Evolutionary conservation across 2,888 invertebrate species (phyloP).

Genomic region (Cosmia pyralina): DNA sequence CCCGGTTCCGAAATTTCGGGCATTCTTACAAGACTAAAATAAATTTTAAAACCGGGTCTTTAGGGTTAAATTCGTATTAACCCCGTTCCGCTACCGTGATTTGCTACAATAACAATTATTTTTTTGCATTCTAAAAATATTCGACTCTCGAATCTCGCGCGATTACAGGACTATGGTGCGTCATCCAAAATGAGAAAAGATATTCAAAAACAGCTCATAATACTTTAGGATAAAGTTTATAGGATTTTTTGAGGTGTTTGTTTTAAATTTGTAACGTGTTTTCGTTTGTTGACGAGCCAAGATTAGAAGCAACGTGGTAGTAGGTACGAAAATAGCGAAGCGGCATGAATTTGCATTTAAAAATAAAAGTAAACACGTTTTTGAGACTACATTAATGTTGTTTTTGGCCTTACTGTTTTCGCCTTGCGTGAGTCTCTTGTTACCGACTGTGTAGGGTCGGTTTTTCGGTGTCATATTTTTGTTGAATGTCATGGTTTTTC

Average conservation of each 20-base stretch:
- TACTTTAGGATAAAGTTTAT: conserved; percentile 14
- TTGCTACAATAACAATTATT: conserved; percentile 42
- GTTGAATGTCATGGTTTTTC: neutral
- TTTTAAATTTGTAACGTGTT: conserved; percentile 42
- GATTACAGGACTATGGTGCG: conserved; percentile 19
- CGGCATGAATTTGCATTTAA: conserved; percentile 67
- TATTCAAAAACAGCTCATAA: conserved; percentile 46
- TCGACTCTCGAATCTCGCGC: conserved; percentile 22
- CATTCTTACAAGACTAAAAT: conserved; percentile 16
- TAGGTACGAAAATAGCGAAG: conserved; percentile 66
- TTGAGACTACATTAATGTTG: conserved; percentile 41
- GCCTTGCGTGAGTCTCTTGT: conserved; percentile 16
- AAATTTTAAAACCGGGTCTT: conserved; percentile 37
- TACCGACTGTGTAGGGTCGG: neutral
- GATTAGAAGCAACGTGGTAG: conserved; percentile 67
- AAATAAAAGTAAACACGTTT: conserved; percentile 66
- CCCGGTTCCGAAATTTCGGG: neutral
- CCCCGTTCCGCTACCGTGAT: conserved; percentile 31
- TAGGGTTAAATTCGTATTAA: conserved; percentile 35
- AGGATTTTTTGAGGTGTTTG: conserved; percentile 3
- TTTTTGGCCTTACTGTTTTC: conserved; percentile 24
- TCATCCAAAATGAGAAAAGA: neutral
- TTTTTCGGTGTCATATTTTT: conserved; percentile 2
- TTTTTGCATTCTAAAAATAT: conserved; percentile 58
- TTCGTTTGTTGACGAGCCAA: conserved; percentile 65